Evolutionary conservation across 2,113 vertebrate genomes (phyloP).

Genomic region (Zeus faber): DNA sequence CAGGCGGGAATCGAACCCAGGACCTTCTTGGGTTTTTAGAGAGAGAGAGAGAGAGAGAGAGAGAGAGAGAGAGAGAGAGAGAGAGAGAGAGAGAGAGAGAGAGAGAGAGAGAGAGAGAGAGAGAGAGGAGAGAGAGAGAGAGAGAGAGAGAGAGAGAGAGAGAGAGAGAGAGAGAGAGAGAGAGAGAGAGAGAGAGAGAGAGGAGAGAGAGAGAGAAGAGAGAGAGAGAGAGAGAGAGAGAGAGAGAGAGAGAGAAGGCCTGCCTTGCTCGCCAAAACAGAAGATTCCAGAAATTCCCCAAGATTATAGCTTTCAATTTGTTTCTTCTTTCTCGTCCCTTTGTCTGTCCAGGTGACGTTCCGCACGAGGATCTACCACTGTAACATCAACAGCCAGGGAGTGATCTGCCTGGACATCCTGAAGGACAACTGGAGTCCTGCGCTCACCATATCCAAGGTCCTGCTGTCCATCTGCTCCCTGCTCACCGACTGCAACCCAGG

Average conservation of each 20-base stretch:
- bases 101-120: conserved; percentile 4
- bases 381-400: conserved; percentile 94
- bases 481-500: conserved; percentile 94
- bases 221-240: not conserved
- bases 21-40: too few species aligned
- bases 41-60: too few species aligned
- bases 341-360: conserved; percentile 83
- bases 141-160: conserved; percentile 35
- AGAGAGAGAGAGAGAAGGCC: too few species aligned
- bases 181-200: conserved; percentile 4
- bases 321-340: not conserved
- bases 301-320: too few species aligned
- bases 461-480: conserved; percentile 93
- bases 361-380: conserved; percentile 94
- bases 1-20: too few species aligned
- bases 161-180: not conserved
- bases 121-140: conserved; percentile 12
- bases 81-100: too few species aligned
- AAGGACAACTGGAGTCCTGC: conserved; percentile 96
- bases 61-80: too few species aligned
- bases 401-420: conserved; percentile 94
- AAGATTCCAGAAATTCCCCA: too few species aligned
- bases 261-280: not conserved
- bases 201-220: too few species aligned
- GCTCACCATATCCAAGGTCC: conserved; percentile 91